Evolutionary conservation across 1,140 invertebrate genomes (phyloP), one percentile per base, ranked within the genome.

Genomic region (Zaprionus inermis): DNA sequence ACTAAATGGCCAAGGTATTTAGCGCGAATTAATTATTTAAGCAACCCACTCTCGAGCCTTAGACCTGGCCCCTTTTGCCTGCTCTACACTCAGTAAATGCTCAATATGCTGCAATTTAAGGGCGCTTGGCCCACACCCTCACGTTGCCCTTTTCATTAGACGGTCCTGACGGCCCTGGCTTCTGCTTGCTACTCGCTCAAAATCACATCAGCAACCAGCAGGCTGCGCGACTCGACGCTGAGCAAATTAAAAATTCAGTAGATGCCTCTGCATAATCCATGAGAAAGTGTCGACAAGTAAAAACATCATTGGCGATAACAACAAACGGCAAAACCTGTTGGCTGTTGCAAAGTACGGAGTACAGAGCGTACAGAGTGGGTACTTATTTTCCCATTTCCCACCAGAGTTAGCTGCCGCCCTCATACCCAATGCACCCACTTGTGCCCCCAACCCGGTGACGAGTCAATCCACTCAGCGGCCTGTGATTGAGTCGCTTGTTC

Each of bases 211-310:
- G 34, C 54, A 66, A 56, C 57, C 73, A 70, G 69, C 67, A 64
- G 78, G 72, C 72, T 71, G 30, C 66, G 69, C 76, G 80, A 84
- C 78, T 89, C 84, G 85, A 81, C 72, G 71, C 78, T 81, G 70
- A 54, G 66, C 68, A 67, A 74, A 91, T 91, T 91, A 91, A 83
- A 91, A 77, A 90, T 91, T 85, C 84, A 91, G 56, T 57, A 90
- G 88, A 82, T 81, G 90, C 85, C 78, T 90, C 66, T 91, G 90
- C 90, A 91, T 91, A 91, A 91, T 91, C 90, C 78, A 91, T 91
- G 86, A 91, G 83, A 75, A 91, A 90, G 90, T 91, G 89, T 90
- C 81, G 81, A 90, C 79, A 91, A 91, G 88, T 89, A 91, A 91
- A 89, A 91, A 90, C 84, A 90, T 91, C 67, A 91, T 85, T 76